These are phyloP conservation scores for Atta cephalotes DNA, from an alignment of 1,140 invertebrate species.

Conservation along the genomic window DNA sequence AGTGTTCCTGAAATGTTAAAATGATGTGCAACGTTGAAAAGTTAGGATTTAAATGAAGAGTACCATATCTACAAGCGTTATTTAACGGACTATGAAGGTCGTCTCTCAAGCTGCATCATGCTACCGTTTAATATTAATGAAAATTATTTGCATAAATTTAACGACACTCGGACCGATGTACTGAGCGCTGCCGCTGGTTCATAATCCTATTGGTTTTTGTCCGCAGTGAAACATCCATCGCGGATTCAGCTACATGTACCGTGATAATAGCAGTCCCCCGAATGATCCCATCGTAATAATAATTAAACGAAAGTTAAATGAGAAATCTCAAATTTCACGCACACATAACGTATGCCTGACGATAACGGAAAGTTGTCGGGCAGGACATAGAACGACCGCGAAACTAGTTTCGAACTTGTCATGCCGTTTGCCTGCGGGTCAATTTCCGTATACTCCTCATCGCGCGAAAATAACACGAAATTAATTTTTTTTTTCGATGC, in stretches of 20 bases:
- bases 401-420: slow-evolving; percentile 73
- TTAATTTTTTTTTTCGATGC: slow-evolving; percentile 63
- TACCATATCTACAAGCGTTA: slow-evolving; percentile 1
- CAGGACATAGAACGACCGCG: slow-evolving; percentile 38
- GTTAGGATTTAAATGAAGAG: background rate
- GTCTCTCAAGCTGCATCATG: slow-evolving; percentile 12
- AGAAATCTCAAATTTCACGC: slow-evolving; percentile 70
- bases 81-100: slow-evolving; percentile 1
- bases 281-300: slow-evolving; percentile 59
- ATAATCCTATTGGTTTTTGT: slow-evolving; percentile 65
- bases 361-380: slow-evolving; percentile 39
- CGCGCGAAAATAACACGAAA: slow-evolving; percentile 60
- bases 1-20: slow-evolving; percentile 8
- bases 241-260: background rate
- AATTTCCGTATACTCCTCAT: slow-evolving; percentile 15
- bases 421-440: slow-evolving; percentile 46
- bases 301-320: slow-evolving; percentile 77
- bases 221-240: slow-evolving; percentile 50
- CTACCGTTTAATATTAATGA: slow-evolving; percentile 60
- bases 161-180: slow-evolving; percentile 42
- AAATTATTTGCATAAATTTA: slow-evolving; percentile 68
- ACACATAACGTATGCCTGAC: slow-evolving; percentile 54
- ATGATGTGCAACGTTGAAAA: background rate
- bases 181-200: slow-evolving; percentile 10
- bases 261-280: slow-evolving; percentile 50